Base-by-base conservation (phyloP, 2,113 vertebrate genomes). In the Octodon degus region DNA sequence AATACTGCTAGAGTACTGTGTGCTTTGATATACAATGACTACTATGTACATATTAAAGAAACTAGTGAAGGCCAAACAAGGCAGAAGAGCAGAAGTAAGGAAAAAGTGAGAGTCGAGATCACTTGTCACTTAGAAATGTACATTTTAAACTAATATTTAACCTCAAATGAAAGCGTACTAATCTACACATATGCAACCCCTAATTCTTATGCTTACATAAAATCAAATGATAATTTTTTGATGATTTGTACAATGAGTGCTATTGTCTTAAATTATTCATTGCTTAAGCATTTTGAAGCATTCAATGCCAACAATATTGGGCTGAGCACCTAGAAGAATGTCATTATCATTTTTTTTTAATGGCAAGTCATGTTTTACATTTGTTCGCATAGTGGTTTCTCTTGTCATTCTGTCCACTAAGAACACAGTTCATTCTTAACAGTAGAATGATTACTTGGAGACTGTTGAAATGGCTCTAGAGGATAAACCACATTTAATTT, bases 211-310 rank as follows among this genome's bases (percentile, higher is more conserved):
- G 14, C 32, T 43, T 93, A 32, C 0, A 37, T 25, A 86, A 17
- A 50, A 53, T 67, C 37, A 30, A 55, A 8, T 82, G 47, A 40
- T 43, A 92, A 80, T 68, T 95, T 92, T 77, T 47, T 90, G 19
- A 76, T 58, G 32, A 77, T 82, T 77, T 86, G 77, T 20, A 25
- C 25, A 50, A 2, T 25, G 2, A 77, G 76, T 50, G 16, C 24
- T 19, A 32, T 7, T 85, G 53, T 40, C 13, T 96, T 55, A 62
- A 84, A 53, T 63, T 50, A 63, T 77, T 85, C 27, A 83, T 81
- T 50, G 77, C 5, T 68, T 91, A 93, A 37, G 19, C 34, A 92
- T 84, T 90, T 67, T 80, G 43, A 76, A 96, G 4, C 22, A 96
- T 70, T 87, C 63, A 70, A 84, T 86, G n/a, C 6, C 7, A 95